phyloP scores from a whole-genome alignment of 2,888 invertebrate genomes.

The Eubasilissa splendida region DNA sequence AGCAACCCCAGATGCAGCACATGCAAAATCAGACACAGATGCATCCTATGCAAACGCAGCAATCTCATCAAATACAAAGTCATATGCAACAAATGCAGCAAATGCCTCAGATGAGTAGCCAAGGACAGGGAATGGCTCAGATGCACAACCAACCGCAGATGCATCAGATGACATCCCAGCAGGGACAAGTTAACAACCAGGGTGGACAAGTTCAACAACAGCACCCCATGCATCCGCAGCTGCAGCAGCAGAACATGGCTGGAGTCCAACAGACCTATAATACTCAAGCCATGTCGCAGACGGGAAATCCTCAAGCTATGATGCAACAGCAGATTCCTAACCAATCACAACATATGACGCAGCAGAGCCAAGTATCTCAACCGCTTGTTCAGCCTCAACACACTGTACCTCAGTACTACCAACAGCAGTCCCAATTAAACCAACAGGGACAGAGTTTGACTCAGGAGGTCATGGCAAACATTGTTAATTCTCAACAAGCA shows the following conservation, averaged over 20 bases:
- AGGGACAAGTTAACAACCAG: slow-evolving; percentile 71
- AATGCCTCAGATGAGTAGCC: slow-evolving; percentile 64
- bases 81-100: slow-evolving; percentile 73
- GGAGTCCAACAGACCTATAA: slow-evolving; percentile 72
- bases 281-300: slow-evolving; percentile 69
- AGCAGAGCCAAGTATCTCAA: slow-evolving; percentile 63
- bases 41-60: slow-evolving; percentile 71
- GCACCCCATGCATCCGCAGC: slow-evolving; percentile 71
- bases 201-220: slow-evolving; percentile 65
- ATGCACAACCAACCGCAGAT: slow-evolving; percentile 68
- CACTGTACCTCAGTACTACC: slow-evolving; percentile 70
- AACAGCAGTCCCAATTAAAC: slow-evolving; percentile 70
- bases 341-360: slow-evolving; percentile 65
- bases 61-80: slow-evolving; percentile 69
- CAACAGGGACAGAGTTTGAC: slow-evolving; percentile 71
- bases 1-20: slow-evolving; percentile 71
- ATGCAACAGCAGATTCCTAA: slow-evolving; percentile 68
- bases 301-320: slow-evolving; percentile 68
- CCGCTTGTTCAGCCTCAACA: slow-evolving; percentile 70
- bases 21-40: slow-evolving; percentile 71
- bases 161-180: slow-evolving; percentile 68
- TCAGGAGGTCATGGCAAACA: slow-evolving; percentile 71
- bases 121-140: slow-evolving; percentile 55
- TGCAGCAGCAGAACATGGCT: slow-evolving; percentile 70
- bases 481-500: slow-evolving; percentile 68